phyloP scores from a whole-genome alignment of 2,113 vertebrate species.

The Cavia aperea region DNA sequence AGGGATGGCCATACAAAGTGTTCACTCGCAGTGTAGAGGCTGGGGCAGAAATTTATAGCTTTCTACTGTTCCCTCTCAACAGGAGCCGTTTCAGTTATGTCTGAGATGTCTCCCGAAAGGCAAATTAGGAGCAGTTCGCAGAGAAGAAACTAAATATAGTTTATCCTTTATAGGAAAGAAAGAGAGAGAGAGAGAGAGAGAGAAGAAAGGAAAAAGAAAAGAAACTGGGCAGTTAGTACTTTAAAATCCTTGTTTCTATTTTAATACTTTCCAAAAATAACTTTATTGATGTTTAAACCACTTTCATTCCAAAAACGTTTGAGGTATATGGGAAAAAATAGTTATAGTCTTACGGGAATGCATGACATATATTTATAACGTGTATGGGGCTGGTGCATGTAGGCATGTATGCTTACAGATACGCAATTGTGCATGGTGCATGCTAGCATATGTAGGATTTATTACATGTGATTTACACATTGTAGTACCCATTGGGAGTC shows the following conservation, averaged over 20 bases:
- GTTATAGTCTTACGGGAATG: not conserved
- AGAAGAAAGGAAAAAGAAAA: not conserved
- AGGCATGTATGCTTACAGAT: not conserved
- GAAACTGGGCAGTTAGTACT: not conserved
- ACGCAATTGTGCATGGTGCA: not conserved
- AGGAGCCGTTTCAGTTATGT: not conserved
- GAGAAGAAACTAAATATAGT: not conserved
- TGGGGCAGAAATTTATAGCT: not conserved
- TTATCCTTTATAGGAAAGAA: not conserved
- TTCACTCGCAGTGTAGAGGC: not conserved
- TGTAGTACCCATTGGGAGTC: not conserved
- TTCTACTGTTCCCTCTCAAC: not conserved
- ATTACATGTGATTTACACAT: not conserved
- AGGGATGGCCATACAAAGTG: accelerated
- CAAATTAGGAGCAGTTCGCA: not conserved
- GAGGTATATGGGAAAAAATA: not conserved
- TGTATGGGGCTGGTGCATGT: not conserved
- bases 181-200: not conserved
- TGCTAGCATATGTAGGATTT: not conserved
- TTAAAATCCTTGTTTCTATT: not conserved
- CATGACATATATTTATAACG: not conserved
- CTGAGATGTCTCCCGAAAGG: not conserved
- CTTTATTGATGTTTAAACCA: not conserved
- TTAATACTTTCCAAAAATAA: conserved; percentile 20
- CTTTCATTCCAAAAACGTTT: conserved; percentile 2